phyloP scores from a whole-genome alignment of 2,797 vertebrate species.

The Merluccius polli region DNA sequence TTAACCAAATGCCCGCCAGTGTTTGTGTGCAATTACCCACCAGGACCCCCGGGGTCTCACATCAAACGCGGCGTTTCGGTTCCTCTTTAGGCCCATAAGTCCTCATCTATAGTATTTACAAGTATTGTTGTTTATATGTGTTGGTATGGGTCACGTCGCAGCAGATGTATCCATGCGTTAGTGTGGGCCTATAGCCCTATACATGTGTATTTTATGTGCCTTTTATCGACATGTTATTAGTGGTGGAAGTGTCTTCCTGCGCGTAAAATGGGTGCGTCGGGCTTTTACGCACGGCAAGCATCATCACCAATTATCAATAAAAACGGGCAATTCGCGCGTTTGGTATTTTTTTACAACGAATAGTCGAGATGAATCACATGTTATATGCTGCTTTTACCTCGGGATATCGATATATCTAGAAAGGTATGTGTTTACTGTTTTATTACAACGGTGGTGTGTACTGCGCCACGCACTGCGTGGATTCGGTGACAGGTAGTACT shows the following conservation, averaged over 20 bases:
- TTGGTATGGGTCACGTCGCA: not conserved
- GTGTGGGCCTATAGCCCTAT: not conserved
- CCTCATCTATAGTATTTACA: not conserved
- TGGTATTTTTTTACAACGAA: no score
- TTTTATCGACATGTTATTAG: no score
- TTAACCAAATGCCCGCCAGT: constrained; percentile 46
- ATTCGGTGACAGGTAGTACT: no score
- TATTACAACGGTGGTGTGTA: not conserved
- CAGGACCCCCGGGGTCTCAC: constrained; percentile 27
- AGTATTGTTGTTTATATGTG: not conserved
- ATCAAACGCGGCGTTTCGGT: constrained; percentile 41
- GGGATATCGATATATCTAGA: not conserved
- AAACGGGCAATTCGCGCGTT: not conserved
- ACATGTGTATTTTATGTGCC: not conserved
- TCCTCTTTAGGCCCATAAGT: not conserved
- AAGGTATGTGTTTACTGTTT: not conserved
- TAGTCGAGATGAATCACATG: not conserved
- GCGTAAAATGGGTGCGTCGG: no score
- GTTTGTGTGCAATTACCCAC: constrained; percentile 37
- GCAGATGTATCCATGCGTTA: no score
- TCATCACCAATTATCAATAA: not conserved
- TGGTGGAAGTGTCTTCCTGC: no score
- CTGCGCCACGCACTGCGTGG: no score
- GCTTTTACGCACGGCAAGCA: not conserved
- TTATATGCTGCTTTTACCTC: not conserved